phyloP scores from a whole-genome alignment of 37 sponge, comb jelly and placozoan species.

The Crambe crambe region DNA sequence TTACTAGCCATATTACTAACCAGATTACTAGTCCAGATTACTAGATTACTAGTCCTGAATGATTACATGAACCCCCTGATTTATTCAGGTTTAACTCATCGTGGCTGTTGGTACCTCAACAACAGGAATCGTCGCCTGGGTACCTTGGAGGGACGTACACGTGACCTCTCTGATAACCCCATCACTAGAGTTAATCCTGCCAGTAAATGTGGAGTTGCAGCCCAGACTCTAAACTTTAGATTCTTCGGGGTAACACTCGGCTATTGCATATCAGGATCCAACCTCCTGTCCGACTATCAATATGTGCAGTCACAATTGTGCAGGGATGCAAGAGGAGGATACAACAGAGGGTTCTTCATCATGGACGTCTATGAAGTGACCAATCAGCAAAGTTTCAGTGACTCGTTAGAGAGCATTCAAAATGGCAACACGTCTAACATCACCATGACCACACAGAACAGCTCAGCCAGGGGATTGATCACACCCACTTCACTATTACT shows the following conservation, averaged over 20 bases:
- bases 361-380: conserved; percentile 48
- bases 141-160: conserved; percentile 35
- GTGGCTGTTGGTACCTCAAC: not conserved
- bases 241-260: conserved; percentile 35
- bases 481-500: no score
- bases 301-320: not conserved
- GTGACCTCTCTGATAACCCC: conserved; percentile 50
- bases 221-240: conserved; percentile 17
- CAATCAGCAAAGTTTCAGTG: not conserved
- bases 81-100: not conserved
- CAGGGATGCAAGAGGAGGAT: conserved; percentile 42
- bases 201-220: conserved; percentile 50
- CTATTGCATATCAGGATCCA: conserved; percentile 68
- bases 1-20: not conserved
- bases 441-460: no score
- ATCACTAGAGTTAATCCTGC: conserved; percentile 34
- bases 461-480: no score
- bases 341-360: conserved; percentile 1
- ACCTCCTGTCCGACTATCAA: conserved; percentile 26
- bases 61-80: no score
- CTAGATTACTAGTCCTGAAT: not conserved
- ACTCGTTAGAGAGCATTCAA: no score
- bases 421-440: no score
- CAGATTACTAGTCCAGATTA: not conserved
- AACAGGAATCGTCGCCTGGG: not conserved